Evolutionary conservation across 1,140 invertebrate species (phyloP).

Genomic region (Hyles euphorbiae): DNA sequence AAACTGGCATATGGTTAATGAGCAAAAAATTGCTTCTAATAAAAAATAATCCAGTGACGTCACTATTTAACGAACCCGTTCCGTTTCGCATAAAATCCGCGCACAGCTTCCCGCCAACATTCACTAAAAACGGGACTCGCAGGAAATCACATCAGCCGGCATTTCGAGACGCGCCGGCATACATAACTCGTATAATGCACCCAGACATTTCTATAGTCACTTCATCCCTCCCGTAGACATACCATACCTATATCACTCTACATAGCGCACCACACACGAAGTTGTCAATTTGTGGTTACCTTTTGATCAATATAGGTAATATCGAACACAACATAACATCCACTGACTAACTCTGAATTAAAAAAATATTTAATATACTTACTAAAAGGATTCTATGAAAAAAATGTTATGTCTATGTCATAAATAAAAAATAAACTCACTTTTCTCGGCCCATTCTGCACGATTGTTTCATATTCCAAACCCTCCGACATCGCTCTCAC

Average conservation of each 20-base stretch:
- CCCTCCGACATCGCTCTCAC: conserved; percentile 72
- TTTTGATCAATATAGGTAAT: neutral
- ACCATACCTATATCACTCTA: conserved; percentile 31
- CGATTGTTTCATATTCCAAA: conserved; percentile 75
- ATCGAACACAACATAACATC: too few relatives aligned
- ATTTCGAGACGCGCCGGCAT: conserved; percentile 37
- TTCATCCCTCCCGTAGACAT: conserved; percentile 35
- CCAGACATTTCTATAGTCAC: conserved; percentile 64
- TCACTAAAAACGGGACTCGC: conserved; percentile 22
- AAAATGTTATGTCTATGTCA: neutral
- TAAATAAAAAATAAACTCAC: conserved; percentile 49
- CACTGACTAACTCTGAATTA: too few relatives aligned
- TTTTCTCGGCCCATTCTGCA: conserved; percentile 76
- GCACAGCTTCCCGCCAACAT: conserved; percentile 27
- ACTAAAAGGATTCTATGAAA: neutral
- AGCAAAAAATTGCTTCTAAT: too few relatives aligned
- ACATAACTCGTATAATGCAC: conserved; percentile 52
- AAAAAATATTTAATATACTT: too few relatives aligned
- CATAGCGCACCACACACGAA: neutral
- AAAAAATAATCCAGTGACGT: conserved; percentile 3
- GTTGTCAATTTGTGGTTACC: neutral
- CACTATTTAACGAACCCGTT: neutral
- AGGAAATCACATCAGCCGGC: conserved; percentile 48
- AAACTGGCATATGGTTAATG: too few relatives aligned
- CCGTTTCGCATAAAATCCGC: conserved; percentile 4